Base-by-base conservation (phyloP, 2,888 invertebrate species). In the Cordilura impudica region DNA sequence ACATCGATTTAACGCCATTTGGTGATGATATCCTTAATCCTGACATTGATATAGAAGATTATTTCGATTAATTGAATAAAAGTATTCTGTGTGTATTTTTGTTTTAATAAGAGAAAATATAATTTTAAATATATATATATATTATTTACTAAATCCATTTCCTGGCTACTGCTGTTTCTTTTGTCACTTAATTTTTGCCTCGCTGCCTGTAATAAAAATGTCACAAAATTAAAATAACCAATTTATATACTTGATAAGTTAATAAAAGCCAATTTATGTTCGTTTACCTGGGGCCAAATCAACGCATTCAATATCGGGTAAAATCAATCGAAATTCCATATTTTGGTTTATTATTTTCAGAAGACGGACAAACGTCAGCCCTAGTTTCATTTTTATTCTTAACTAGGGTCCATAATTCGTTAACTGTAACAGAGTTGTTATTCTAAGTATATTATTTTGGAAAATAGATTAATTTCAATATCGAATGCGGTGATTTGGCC, bases 11-110 rank as follows among this genome's bases (percentile, higher is more conserved):
- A 74, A 94, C 94, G 69, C 91, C 93, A 8, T 96, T 95, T 89
- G 98, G 97, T 70, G 97, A 98, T 89, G 95, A 98, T 89, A 93
- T 99, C 83, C 92, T 99, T 7, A 95, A 99, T 91, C 98, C 98
- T 18, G 93, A 96, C 88, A 95, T 99, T 86, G 99, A 99, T 88
- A 96, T 99, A 86, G 99, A 99, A 90, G 99, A 99, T 91, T 99
- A 97, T 91, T 99, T 99, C 93, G 99, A 99, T 92, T 99, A 90
- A 83, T 70, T 45, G 16, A 56, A 45, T 58, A 18, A 61, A 63
- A 51, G 23, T 43, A 2, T 1, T 66, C 8, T 45, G 18, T 26
- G 49, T 60, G 26, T 76, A 54, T 60, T 66, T 54, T 45, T 43
- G n/a, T 78, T 43, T 51, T 14, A 67, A 10, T 61, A 43, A 39